These are phyloP conservation scores for Malurus melanocephalus DNA, from an alignment of 2,113 vertebrate genomes.

Conservation along the genomic window DNA sequence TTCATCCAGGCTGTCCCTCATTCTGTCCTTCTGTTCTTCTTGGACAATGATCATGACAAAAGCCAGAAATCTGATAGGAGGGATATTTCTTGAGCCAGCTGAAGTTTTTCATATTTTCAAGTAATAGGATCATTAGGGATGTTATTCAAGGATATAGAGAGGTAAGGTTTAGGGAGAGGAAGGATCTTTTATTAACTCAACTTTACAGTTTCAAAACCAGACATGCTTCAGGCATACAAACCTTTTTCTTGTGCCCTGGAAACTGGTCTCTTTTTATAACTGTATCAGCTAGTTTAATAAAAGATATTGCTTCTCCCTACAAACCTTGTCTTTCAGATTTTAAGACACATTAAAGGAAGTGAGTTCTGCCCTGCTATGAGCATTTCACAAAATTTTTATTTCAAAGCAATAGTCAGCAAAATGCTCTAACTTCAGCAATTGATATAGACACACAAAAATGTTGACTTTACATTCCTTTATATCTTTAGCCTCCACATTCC, in stretches of 20 bases:
- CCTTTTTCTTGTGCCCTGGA: conserved; percentile 38
- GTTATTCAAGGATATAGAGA: conserved; percentile 12
- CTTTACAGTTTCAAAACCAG: conserved; percentile 35
- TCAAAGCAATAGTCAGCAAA: conserved; percentile 56
- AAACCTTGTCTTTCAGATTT: conserved; percentile 44
- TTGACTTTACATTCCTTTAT: conserved; percentile 40
- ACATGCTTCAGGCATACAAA: conserved; percentile 51
- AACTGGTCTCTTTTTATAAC: conserved; percentile 50
- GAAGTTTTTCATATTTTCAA: conserved; percentile 28
- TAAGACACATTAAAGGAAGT: conserved; percentile 51
- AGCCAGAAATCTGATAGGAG: conserved; percentile 26
- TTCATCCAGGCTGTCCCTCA: background rate
- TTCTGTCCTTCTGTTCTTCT: background rate
- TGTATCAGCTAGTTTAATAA: conserved; percentile 57
- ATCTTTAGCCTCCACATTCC: background rate
- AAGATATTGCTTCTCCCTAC: conserved; percentile 52
- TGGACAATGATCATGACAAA: background rate
- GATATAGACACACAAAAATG: conserved; percentile 35
- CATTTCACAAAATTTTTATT: conserved; percentile 40
- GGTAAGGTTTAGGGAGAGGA: conserved; percentile 11
- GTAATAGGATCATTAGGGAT: conserved; percentile 36
- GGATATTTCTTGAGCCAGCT: background rate
- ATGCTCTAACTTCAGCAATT: conserved; percentile 10
- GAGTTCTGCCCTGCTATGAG: conserved; percentile 40
- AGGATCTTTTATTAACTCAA: conserved; percentile 39